A percentile compares a stretch with the other conserved stretches of the same genome.
These are phyloP conservation scores for Cheirogaleus major DNA, from an alignment of 2,797 vertebrate species.

Conservation along the genomic window DNA sequence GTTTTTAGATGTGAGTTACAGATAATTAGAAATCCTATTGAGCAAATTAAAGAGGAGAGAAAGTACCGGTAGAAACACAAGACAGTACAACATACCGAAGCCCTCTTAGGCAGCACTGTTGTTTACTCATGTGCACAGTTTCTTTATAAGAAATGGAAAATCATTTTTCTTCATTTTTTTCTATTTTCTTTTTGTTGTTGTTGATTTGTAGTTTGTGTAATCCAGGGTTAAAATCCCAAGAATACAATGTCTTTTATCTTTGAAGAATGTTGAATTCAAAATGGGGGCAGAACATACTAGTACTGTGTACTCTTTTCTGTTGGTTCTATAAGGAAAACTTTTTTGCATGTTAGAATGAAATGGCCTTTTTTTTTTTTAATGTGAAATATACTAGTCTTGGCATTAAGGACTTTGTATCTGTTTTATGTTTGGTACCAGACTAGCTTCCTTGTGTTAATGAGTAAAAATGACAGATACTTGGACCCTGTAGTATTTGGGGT, in stretches of 20 bases:
- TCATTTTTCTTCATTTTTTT: neutral
- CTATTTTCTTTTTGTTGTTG: neutral
- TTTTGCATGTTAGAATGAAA: neutral
- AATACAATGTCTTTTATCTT: neutral
- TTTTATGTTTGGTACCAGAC: slow-evolving; percentile 26
- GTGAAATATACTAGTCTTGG: neutral
- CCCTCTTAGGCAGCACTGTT: neutral
- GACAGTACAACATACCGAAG: neutral
- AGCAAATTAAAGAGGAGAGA: neutral
- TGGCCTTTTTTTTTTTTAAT: neutral
- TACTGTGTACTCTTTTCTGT: neutral
- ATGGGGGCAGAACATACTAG: neutral
- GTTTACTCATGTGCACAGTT: neutral
- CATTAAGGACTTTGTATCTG: slow-evolving; percentile 14
- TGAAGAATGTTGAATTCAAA: slow-evolving; percentile 16
- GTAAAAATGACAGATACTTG: neutral
- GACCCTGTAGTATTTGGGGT: neutral
- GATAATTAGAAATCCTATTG: neutral
- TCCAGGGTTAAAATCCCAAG: neutral
- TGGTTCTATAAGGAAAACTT: neutral
- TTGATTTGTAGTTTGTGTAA: slow-evolving; percentile 15
- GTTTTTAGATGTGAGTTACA: neutral
- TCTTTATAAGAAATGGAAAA: neutral
- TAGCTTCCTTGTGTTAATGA: neutral
- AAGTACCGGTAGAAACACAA: neutral